Conservation (phyloP, 2,888 invertebrate genomes). For the Lysandra bellargus region DNA sequence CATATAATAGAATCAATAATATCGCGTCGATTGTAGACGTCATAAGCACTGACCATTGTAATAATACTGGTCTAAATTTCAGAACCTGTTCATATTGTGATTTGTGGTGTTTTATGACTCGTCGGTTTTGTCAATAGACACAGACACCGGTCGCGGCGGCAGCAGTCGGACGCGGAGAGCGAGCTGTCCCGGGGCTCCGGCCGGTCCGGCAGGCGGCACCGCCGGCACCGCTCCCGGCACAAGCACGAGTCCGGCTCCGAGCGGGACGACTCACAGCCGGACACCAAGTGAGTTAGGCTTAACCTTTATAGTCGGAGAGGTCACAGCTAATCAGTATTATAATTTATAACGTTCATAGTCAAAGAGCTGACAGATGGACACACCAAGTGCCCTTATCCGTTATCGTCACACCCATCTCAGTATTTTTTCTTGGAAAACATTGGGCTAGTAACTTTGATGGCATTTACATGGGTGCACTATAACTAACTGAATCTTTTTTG, state of each 20-base stretch:
- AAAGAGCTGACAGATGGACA: too few relatives aligned
- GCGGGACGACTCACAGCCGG: slow-evolving; percentile 82
- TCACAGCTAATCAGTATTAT: not conserved
- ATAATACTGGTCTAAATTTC: not conserved
- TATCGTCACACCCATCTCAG: too few relatives aligned
- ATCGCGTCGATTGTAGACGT: not conserved
- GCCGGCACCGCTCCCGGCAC: slow-evolving; percentile 87
- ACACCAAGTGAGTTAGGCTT: slow-evolving; percentile 63
- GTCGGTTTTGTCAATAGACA: slow-evolving; percentile 70
- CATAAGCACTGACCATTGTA: not conserved
- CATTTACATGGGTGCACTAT: too few relatives aligned
- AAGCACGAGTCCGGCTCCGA: slow-evolving; percentile 88
- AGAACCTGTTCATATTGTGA: not conserved
- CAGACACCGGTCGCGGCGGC: slow-evolving; percentile 88
- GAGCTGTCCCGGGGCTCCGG: slow-evolving; percentile 92
- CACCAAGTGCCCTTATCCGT: too few relatives aligned
- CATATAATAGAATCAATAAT: too few relatives aligned
- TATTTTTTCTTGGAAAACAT: too few relatives aligned
- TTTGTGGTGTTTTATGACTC: not conserved
- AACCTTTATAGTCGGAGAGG: not conserved
- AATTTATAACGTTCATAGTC: too few relatives aligned
- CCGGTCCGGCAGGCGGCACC: slow-evolving; percentile 87
- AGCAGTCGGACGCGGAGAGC: slow-evolving; percentile 93
- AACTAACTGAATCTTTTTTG: too few relatives aligned
- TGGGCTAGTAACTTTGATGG: too few relatives aligned